Percentiles rank a stretch among this genome's conserved stretches.
phyloP scores from a whole-genome alignment of 2,888 invertebrate species.

The Choreutis nemorana region DNA sequence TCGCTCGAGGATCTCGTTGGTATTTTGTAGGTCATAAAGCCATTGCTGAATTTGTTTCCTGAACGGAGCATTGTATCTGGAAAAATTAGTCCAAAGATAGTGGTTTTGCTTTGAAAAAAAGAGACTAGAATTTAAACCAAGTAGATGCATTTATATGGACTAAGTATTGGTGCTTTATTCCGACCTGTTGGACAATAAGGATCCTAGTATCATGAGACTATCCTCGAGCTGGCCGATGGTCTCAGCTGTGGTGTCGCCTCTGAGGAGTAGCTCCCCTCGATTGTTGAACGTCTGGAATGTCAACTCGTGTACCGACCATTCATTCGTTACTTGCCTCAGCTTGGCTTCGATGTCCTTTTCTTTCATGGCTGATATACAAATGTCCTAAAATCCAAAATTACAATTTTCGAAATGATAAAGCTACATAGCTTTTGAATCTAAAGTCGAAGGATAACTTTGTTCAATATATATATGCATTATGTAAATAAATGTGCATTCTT shows the following conservation, averaged over 20 bases:
- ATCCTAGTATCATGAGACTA: slow-evolving; percentile 95
- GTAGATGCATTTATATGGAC: no score
- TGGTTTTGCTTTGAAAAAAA: no score
- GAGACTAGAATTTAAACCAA: no score
- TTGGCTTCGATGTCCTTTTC: slow-evolving; percentile 98
- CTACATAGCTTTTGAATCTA: no score
- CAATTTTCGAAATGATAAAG: no score
- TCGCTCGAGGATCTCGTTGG: slow-evolving; percentile 94
- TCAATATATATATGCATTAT: no score
- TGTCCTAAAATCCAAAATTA: no score
- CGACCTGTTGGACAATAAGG: slow-evolving; percentile 91
- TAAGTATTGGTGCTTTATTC: slow-evolving; percentile 6
- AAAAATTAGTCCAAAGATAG: no score
- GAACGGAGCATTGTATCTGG: slow-evolving; percentile 94
- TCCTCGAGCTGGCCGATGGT: slow-evolving; percentile 95
- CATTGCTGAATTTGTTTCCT: slow-evolving; percentile 96
- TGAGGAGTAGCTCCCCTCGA: slow-evolving; percentile 87
- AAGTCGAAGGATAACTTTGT: no score
- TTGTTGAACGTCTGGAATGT: slow-evolving; percentile 96
- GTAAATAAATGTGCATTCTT: no score
- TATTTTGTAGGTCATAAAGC: slow-evolving; percentile 93
- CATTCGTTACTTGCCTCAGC: slow-evolving; percentile 91
- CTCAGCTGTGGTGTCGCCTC: slow-evolving; percentile 95
- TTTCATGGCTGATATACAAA: slow-evolving; percentile 97
- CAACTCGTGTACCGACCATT: slow-evolving; percentile 93